phyloP scores from a whole-genome alignment of 2,797 vertebrate species.

The Dromococcyx pavoninus region DNA sequence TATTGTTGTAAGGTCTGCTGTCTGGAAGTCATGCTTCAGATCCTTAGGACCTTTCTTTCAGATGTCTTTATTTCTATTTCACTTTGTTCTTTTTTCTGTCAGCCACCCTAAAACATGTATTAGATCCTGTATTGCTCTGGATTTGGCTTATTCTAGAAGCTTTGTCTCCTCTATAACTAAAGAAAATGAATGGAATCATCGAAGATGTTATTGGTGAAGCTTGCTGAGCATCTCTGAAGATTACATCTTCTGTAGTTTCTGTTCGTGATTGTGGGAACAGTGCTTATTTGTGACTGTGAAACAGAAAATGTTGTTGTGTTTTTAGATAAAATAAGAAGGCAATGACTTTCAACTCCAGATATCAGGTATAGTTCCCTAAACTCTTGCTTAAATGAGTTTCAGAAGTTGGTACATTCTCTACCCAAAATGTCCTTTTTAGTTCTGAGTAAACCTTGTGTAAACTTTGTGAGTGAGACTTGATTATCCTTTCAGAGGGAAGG shows the following conservation, averaged over 20 bases:
- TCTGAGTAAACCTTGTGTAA: background rate
- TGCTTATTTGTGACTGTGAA: background rate
- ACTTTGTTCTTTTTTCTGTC: background rate
- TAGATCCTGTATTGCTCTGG: background rate
- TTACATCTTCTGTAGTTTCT: background rate
- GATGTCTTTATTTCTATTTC: background rate
- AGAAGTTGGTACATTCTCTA: background rate
- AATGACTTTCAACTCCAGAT: background rate
- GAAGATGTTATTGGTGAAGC: background rate
- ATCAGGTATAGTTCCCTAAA: background rate
- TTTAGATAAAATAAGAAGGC: background rate
- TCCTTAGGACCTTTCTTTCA: background rate
- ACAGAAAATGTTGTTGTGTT: background rate
- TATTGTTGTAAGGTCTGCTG: background rate
- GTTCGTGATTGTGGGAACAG: background rate
- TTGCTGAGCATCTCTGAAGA: background rate
- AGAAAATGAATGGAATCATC: background rate
- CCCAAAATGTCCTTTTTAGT: background rate
- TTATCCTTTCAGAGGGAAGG: background rate
- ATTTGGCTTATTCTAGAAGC: background rate
- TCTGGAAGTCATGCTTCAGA: background rate
- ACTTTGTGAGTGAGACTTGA: background rate
- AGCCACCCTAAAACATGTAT: background rate
- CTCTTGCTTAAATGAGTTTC: background rate
- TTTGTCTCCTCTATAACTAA: background rate